Conservation (phyloP, 2,113 vertebrate species). For the Bubalus kerabau region DNA sequence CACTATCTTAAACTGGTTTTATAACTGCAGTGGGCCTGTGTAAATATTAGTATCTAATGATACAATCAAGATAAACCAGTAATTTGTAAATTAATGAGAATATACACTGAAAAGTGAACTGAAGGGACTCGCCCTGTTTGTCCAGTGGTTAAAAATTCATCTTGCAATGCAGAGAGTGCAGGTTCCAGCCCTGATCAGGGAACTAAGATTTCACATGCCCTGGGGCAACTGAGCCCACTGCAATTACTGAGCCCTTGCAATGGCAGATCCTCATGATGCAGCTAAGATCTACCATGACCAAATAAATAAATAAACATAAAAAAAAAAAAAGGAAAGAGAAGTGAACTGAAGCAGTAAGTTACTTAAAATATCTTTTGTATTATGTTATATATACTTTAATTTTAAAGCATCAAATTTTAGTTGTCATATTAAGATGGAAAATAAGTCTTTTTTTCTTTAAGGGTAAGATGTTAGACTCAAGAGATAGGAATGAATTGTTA, state of each 20-base stretch:
- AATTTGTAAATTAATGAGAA: background rate
- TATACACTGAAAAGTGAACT: background rate
- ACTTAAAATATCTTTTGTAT: background rate
- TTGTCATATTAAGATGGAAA: background rate
- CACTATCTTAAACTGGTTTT: background rate
- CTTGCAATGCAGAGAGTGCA: background rate
- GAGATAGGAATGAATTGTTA: slow-evolving; percentile 45
- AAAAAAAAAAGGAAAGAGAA: background rate
- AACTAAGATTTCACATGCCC: background rate
- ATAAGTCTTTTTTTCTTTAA: background rate
- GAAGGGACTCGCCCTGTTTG: background rate
- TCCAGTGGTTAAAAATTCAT: background rate
- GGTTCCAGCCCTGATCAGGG: background rate
- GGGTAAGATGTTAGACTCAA: slow-evolving; percentile 50
- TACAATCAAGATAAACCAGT: background rate
- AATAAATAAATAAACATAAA: background rate
- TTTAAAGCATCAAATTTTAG: background rate
- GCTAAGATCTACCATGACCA: background rate
- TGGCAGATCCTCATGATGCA: background rate
- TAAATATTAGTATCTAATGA: background rate
- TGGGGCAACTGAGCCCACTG: background rate
- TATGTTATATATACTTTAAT: background rate
- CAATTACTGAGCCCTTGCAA: background rate
- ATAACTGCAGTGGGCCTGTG: background rate
- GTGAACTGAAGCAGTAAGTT: background rate